Percentiles rank a stretch among this genome's conserved stretches.
Evolutionary conservation across 1,140 invertebrate genomes (phyloP).

Genomic region (Campoletis sonorensis): DNA sequence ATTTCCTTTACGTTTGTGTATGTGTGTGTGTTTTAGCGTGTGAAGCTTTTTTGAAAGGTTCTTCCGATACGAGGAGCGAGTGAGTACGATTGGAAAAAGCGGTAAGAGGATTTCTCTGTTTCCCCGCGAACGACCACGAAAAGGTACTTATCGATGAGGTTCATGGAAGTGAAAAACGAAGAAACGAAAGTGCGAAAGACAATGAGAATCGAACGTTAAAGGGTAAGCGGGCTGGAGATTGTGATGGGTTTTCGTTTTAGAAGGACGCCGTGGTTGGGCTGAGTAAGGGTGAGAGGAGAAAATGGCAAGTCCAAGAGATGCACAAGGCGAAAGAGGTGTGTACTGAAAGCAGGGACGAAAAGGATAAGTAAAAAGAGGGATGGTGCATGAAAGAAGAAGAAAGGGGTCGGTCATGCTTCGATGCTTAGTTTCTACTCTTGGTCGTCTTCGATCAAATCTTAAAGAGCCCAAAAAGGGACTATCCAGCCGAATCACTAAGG

Average conservation of each 20-base stretch:
- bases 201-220: constrained; percentile 17
- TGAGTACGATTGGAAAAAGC: not conserved
- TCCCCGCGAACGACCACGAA: constrained; percentile 40
- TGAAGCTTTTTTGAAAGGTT: too few relatives aligned
- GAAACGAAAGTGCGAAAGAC: constrained; percentile 25
- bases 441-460: constrained; percentile 41
- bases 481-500: not conserved
- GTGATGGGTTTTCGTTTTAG: not conserved
- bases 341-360: too few relatives aligned
- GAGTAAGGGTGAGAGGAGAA: not conserved
- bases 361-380: not conserved
- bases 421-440: constrained; percentile 26
- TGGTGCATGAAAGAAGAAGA: constrained; percentile 22
- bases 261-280: too few relatives aligned
- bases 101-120: constrained; percentile 43
- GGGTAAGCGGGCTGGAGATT: constrained; percentile 7
- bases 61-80: too few relatives aligned
- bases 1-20: too few relatives aligned
- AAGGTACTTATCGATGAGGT: constrained; percentile 37
- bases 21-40: too few relatives aligned
- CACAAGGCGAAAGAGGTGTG: not conserved
- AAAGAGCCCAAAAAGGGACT: constrained; percentile 26
- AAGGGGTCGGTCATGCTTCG: constrained; percentile 4
- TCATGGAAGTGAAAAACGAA: constrained; percentile 27
- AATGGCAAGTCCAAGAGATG: constrained; percentile 14